Conservation (phyloP, 2,797 vertebrate species). For the Argentina silus region DNA sequence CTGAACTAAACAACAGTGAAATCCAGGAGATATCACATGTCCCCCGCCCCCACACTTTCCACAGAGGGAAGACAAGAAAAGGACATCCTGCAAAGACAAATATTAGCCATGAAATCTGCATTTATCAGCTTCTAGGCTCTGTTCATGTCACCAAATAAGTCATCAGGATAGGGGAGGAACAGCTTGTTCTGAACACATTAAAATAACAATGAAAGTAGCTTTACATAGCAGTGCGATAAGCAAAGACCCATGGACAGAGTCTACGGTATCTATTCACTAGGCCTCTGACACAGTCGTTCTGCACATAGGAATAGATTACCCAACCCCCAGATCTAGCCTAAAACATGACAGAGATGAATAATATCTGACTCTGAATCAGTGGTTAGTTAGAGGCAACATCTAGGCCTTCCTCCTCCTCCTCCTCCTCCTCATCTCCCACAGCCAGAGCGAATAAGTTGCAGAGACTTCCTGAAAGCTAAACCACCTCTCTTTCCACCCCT, state of each 20-base stretch:
- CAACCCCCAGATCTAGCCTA: too few relatives aligned
- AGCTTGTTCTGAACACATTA: constrained; percentile 25
- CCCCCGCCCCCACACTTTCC: too few relatives aligned
- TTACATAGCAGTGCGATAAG: background rate
- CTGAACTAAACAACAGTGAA: too few relatives aligned
- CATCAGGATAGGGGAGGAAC: constrained; percentile 11
- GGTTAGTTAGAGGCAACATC: background rate
- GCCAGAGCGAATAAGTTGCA: background rate
- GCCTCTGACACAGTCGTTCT: background rate
- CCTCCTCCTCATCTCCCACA: background rate
- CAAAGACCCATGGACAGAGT: too few relatives aligned
- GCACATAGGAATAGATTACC: background rate
- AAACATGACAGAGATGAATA: too few relatives aligned
- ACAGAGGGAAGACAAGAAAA: constrained; percentile 27
- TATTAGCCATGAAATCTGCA: background rate
- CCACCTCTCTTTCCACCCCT: constrained; percentile 27
- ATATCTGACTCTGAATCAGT: too few relatives aligned
- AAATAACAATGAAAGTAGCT: constrained; percentile 15
- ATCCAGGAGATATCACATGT: too few relatives aligned
- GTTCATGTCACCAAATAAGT: too few relatives aligned
- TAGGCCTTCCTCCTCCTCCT: background rate
- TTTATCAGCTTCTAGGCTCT: too few relatives aligned
- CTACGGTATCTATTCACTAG: background rate
- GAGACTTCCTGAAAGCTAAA: constrained; percentile 52
- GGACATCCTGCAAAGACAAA: background rate